phyloP scores from a whole-genome alignment of 2,113 vertebrate species.

The Pelecanus crispus region DNA sequence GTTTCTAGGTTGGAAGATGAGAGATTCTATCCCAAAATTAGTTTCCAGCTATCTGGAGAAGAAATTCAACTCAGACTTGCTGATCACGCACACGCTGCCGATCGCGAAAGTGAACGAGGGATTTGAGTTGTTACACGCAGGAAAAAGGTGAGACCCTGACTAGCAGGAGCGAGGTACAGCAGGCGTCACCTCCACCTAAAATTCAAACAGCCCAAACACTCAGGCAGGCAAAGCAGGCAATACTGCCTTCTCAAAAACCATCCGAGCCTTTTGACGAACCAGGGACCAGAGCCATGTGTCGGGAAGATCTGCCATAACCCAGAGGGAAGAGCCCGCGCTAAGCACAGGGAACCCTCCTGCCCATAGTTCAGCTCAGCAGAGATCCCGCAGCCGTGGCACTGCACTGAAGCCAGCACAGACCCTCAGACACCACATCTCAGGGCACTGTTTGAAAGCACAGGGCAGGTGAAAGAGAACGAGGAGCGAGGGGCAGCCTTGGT shows the following conservation, averaged over 20 bases:
- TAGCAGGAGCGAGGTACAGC: background rate
- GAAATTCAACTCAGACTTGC: slow-evolving; percentile 84
- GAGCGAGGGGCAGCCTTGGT: background rate
- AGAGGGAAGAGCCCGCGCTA: background rate
- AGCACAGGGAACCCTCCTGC: background rate
- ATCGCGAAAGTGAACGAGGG: slow-evolving; percentile 80
- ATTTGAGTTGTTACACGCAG: slow-evolving; percentile 77
- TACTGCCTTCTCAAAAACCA: background rate
- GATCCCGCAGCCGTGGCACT: accelerated
- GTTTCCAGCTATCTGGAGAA: slow-evolving; percentile 83
- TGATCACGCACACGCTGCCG: slow-evolving; percentile 82
- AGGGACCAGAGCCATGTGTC: accelerated
- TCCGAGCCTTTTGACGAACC: background rate
- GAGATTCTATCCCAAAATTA: slow-evolving; percentile 73
- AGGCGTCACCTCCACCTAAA: background rate
- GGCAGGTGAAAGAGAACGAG: background rate
- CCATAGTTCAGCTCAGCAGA: background rate
- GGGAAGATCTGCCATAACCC: background rate
- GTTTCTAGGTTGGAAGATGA: slow-evolving; percentile 30
- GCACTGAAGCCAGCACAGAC: background rate
- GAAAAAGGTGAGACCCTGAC: slow-evolving; percentile 40
- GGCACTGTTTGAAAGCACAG: background rate
- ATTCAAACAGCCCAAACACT: background rate
- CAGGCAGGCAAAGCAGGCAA: background rate
- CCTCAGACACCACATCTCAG: background rate